Base-by-base conservation (phyloP, 2,113 vertebrate species). In the Kobus ellipsiprymnus region DNA sequence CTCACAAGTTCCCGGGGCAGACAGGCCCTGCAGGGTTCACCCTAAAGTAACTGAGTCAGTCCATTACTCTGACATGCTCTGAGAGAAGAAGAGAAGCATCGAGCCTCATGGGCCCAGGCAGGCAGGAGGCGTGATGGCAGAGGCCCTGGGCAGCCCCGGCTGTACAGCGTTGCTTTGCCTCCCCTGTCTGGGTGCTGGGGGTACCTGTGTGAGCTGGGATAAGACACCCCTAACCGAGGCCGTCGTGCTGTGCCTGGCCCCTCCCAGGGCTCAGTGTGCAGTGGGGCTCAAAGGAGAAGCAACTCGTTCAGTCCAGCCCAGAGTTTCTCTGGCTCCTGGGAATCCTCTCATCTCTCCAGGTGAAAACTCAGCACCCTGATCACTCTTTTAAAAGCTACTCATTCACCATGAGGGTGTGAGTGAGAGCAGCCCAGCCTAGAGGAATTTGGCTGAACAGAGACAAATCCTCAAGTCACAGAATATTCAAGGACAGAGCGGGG, bases 51-150 rank as follows among this genome's bases (percentile, higher is more conserved):
- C 64, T 8, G 27, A 87, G 77, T 86, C 84, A 54, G 82, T 62
- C 4, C 59, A 40, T 30, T 16, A 36, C 46, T 57, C 27, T 16
- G 33, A 92, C 54, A 85, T 74, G 82, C 82, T 77, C 55, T 23
- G 0, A n/a, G 44, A n/a, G 30, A 78, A 46, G 78, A 44, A 46
- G n/a, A 7, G 15, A 12, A 48, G 44, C 0, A 0, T 1, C 2
- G 3, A 57, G 52, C 21, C 71, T 67, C 27, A 1, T 0, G 7
- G 1, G 23, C 23, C 25, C 33, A 23, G 77, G 62, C 64, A 23
- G 64, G 62, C 29, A 44, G 46, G 1, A 84, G 36, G 11, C 7
- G 1, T 48, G 59, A 10, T 0, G 33, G 50, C 0, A 0, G 12
- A 9, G 17, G 44, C 27, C 0, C 17, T 2, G 29, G 21, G 80